These are phyloP conservation scores for Melangyna quadrimaculata DNA, from an alignment of 2,888 invertebrate species.

Conservation along the genomic window DNA sequence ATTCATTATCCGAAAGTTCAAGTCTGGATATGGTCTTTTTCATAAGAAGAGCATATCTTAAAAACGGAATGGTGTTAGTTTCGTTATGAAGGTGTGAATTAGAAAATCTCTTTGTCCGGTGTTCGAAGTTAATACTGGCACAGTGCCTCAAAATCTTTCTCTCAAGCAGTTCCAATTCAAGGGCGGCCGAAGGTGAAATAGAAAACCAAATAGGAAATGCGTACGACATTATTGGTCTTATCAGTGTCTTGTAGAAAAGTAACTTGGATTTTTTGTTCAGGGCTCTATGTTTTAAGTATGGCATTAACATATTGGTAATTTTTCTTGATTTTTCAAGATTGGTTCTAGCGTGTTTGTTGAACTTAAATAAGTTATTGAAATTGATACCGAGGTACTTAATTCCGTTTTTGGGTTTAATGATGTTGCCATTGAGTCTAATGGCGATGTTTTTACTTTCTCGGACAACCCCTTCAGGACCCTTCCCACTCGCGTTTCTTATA, in stretches of 20 bases:
- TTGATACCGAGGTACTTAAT: constrained; percentile 31
- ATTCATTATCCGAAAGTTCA: background rate
- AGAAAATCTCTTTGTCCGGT: background rate
- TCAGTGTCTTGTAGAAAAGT: background rate
- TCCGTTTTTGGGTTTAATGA: background rate
- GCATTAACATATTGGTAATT: background rate
- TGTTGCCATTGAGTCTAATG: background rate
- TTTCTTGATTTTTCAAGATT: background rate
- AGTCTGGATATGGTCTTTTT: background rate
- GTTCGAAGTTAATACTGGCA: background rate
- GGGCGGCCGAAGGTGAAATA: background rate
- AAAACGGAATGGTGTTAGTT: background rate
- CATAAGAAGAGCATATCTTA: background rate
- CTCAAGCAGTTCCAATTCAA: background rate
- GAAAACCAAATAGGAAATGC: constrained; percentile 2
- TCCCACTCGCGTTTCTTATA: constrained; percentile 38
- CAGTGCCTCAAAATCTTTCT: background rate
- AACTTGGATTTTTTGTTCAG: background rate
- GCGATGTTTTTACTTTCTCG: constrained; percentile 28
- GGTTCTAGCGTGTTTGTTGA: constrained; percentile 24
- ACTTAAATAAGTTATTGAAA: constrained; percentile 40
- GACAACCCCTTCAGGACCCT: constrained; percentile 1
- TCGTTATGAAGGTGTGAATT: background rate
- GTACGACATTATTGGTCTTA: background rate
- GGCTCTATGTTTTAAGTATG: background rate